phyloP scores from a whole-genome alignment of 2,113 vertebrate genomes.

The Centrocercus urophasianus region DNA sequence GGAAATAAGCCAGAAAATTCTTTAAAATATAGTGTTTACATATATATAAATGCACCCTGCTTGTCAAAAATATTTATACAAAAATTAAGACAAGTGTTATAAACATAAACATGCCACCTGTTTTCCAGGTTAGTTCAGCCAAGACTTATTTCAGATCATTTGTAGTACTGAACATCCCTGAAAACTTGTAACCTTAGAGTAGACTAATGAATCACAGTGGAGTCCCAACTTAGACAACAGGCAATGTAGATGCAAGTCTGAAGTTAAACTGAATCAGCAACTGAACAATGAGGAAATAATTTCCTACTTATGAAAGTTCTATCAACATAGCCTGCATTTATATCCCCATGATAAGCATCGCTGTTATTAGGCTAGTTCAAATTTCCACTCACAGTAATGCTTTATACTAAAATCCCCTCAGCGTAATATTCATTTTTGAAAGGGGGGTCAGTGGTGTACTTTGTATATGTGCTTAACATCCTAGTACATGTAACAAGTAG shows the following conservation, averaged over 20 bases:
- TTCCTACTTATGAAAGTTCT: slow-evolving; percentile 2
- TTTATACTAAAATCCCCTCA: slow-evolving; percentile 12
- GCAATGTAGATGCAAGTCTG: slow-evolving; percentile 62
- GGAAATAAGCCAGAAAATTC: slow-evolving; percentile 31
- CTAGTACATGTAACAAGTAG: slow-evolving; percentile 46
- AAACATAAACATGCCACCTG: slow-evolving; percentile 73
- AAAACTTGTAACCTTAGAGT: slow-evolving; percentile 69
- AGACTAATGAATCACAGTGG: slow-evolving; percentile 81
- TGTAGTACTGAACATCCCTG: slow-evolving; percentile 68
- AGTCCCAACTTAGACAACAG: slow-evolving; percentile 70
- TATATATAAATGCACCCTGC: slow-evolving; percentile 61
- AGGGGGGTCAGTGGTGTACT: slow-evolving; percentile 25
- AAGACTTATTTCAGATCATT: slow-evolving; percentile 49
- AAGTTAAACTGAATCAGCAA: slow-evolving; percentile 52
- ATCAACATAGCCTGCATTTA: slow-evolving; percentile 40
- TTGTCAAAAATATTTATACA: slow-evolving; percentile 68
- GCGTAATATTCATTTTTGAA: slow-evolving; percentile 19
- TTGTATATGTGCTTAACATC: slow-evolving; percentile 46
- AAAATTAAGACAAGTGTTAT: slow-evolving; percentile 70
- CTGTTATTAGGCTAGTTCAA: slow-evolving; percentile 37
- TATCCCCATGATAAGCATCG: slow-evolving; percentile 42
- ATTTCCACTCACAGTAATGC: slow-evolving; percentile 38
- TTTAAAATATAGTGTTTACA: slow-evolving; percentile 45
- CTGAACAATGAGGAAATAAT: slow-evolving; percentile 52
- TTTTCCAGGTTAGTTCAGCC: slow-evolving; percentile 73